These are phyloP conservation scores for Salpingus planirostris DNA, from an alignment of 2,888 invertebrate genomes.

Conservation along the genomic window DNA sequence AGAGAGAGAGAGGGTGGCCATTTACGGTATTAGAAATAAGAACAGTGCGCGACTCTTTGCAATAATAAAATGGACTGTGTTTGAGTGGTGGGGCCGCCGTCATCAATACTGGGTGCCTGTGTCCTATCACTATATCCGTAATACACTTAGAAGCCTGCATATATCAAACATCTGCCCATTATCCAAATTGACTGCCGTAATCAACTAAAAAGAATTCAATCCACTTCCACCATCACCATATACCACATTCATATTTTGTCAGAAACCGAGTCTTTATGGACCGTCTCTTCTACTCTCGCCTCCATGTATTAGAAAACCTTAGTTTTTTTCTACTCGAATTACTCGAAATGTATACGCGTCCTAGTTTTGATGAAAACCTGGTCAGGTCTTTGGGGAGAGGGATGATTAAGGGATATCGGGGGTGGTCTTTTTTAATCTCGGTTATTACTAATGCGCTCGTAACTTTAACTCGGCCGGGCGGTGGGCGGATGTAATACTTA, in stretches of 20 bases:
- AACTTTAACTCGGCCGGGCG: constrained; percentile 22
- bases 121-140: constrained; percentile 38
- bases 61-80: constrained; percentile 38
- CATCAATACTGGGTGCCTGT: constrained; percentile 34
- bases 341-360: constrained; percentile 4
- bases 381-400: too few species aligned
- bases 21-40: constrained; percentile 29
- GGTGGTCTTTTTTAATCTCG: constrained; percentile 28
- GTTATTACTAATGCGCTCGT: constrained; percentile 26
- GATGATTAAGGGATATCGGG: too few species aligned
- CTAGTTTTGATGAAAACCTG: too few species aligned
- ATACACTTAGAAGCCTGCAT: constrained; percentile 40
- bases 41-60: constrained; percentile 32
- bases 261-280: constrained; percentile 25
- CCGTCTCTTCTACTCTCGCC: constrained; percentile 2
- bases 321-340: constrained; percentile 15
- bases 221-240: constrained; percentile 33
- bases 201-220: constrained; percentile 42
- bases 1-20: background rate
- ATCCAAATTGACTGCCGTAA: constrained; percentile 43
- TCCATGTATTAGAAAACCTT: constrained; percentile 9
- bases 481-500: too few species aligned
- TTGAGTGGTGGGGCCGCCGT: too few species aligned
- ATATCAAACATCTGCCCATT: constrained; percentile 43
- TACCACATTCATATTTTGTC: constrained; percentile 33